Evolutionary conservation across 2,888 invertebrate genomes (phyloP), one percentile per base, ranked within the genome.

Genomic region (Lithophane leautieri): DNA sequence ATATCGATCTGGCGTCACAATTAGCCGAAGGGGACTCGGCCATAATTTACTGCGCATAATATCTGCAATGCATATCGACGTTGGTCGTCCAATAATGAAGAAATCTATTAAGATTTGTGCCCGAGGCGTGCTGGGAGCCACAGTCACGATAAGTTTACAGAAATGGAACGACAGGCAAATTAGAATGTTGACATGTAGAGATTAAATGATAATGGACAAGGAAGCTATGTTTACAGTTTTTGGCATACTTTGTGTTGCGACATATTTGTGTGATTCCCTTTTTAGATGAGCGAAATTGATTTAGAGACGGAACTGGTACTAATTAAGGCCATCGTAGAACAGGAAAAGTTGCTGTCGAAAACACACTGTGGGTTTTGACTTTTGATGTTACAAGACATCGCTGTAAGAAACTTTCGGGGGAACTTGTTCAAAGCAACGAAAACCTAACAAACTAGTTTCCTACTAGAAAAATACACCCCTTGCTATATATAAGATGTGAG

Each of bases 81-180:
- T 82, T 67, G 81, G 78, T 84, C 84, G 78, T 83, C 81, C 73
- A 82, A 83, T 90, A 90, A 91, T 91, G 89, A 91, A 91, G 90
- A 91, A 90, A 90, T 91, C 91, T 89, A 90, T 91, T 91, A 90
- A 87, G 87, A 67, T 78, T 81, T 76, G 79, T 44, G 84, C 84
- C 85, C 66, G 74, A 68, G 85, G 88, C 87, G 9, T 25, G 72
- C 77, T 82, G 73, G 84, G 63, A 80, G 79, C 77, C 66, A 62
- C 47, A 73, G 79, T 82, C 84, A 86, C 81, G 83, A 80, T 75
- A 71, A 78, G 61, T 82, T 86, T 66, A 77, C 82, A 80, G 79
- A 83, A 88, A 85, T 88, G 79, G 84, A 76, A 75, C 88, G 83
- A 84, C 86, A 81, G 79, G 82, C 83, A 83, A 86, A 90, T 88